phyloP scores from a whole-genome alignment of 2,797 vertebrate genomes.

The Mionectes olivaceus region DNA sequence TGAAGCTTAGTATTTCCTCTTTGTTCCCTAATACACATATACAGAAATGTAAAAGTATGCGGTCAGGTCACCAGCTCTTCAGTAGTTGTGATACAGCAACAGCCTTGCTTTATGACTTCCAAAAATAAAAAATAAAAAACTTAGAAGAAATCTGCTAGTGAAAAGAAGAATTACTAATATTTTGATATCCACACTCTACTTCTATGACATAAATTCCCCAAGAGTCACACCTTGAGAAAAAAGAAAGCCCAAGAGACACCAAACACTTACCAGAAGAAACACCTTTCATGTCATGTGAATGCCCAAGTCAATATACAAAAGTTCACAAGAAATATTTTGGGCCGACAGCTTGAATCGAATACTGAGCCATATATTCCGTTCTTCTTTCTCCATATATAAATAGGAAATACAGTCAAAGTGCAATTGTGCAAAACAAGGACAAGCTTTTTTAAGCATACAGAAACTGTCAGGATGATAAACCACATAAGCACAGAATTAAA shows the following conservation, averaged over 20 bases:
- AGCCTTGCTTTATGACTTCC: not conserved
- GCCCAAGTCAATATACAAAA: not conserved
- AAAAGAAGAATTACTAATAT: not conserved
- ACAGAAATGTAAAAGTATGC: not conserved
- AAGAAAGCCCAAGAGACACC: not conserved
- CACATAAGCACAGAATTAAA: conserved; percentile 45
- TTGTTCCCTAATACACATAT: not conserved
- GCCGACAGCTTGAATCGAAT: not conserved
- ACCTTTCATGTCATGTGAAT: not conserved
- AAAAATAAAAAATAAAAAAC: not conserved
- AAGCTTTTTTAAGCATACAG: conserved; percentile 16
- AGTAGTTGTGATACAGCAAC: not conserved
- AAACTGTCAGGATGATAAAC: conserved; percentile 54
- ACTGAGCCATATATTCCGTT: not conserved
- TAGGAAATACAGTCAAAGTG: not conserved
- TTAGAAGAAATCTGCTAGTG: not conserved
- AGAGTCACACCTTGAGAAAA: not conserved
- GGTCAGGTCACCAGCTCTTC: not conserved
- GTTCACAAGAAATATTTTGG: not conserved
- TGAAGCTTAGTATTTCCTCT: not conserved
- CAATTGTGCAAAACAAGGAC: conserved; percentile 34
- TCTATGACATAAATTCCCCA: not conserved
- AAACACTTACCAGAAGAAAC: not conserved
- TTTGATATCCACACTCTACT: not conserved
- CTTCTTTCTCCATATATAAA: not conserved